Conservation (phyloP, 2,113 vertebrate genomes). For the Siphamia tubifer region DNA sequence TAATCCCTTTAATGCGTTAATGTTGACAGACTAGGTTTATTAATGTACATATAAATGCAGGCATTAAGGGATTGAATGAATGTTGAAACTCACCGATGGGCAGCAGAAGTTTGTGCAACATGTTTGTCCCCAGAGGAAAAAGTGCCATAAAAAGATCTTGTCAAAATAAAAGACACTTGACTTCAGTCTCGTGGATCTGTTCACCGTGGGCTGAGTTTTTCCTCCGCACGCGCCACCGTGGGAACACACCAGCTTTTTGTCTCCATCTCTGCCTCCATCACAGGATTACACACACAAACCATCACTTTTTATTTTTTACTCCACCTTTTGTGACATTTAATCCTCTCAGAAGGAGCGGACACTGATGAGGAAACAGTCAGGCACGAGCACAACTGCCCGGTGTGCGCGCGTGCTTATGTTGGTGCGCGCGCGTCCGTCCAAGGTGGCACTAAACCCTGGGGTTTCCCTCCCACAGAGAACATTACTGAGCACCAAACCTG, state of each 20-base stretch:
- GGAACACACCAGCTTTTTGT: background rate
- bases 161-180: background rate
- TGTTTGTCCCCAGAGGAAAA: conserved; percentile 47
- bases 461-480: too few species aligned
- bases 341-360: conserved; percentile 44
- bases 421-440: too few species aligned
- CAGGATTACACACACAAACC: conserved; percentile 63
- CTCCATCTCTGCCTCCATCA: conserved; percentile 16
- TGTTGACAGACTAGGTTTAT: too few species aligned
- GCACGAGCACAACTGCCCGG: background rate
- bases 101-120: conserved; percentile 68
- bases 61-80: background rate
- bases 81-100: conserved; percentile 56
- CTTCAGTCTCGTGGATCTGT: background rate
- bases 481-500: too few species aligned
- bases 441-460: too few species aligned
- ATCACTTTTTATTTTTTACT: conserved; percentile 53
- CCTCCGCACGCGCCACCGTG: conserved; percentile 3
- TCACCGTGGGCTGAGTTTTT: background rate
- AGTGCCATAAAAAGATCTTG: conserved; percentile 26
- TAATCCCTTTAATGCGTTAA: too few species aligned
- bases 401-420: background rate
- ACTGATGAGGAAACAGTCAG: too few species aligned
- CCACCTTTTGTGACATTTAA: conserved; percentile 71
- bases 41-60: too few species aligned